Evolutionary conservation across 2,888 invertebrate species (phyloP).

Genomic region (Himalopsyche kuldschensis): DNA sequence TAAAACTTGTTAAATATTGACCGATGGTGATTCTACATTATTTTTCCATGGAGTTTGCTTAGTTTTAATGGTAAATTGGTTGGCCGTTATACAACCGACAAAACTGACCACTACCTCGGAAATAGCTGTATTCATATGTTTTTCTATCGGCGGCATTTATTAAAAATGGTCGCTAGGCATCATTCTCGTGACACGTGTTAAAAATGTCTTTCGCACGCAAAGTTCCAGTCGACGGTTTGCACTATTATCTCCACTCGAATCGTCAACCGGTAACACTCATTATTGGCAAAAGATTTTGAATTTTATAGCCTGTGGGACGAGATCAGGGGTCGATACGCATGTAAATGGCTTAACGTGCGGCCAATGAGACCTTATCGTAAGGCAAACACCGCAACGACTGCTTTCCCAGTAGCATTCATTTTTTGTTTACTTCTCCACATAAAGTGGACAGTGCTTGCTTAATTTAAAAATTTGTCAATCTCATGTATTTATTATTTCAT

Average conservation of each 20-base stretch:
- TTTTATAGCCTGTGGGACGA: neutral
- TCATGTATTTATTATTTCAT: too few species aligned
- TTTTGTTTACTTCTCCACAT: neutral
- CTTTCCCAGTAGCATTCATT: neutral
- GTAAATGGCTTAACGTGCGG: neutral
- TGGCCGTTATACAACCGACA: too few species aligned
- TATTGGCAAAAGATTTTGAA: neutral
- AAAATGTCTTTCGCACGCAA: neutral
- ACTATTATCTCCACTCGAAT: neutral
- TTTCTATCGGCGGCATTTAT: neutral
- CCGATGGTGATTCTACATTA: too few species aligned
- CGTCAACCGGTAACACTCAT: neutral
- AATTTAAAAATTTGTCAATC: too few species aligned
- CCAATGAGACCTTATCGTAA: neutral
- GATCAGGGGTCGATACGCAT: slow-evolving; percentile 1
- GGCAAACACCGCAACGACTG: neutral
- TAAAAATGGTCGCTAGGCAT: neutral
- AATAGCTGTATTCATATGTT: too few species aligned
- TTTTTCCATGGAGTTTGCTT: too few species aligned
- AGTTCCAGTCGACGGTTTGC: neutral
- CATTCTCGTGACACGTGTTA: neutral
- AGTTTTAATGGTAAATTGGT: too few species aligned
- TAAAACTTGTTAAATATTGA: too few species aligned
- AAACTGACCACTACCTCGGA: too few species aligned
- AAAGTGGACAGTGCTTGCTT: too few species aligned